Evolutionary conservation across 2,888 invertebrate genomes (phyloP), one percentile per base, ranked within the genome.

Genomic region (Ormyrus pomaceus): DNA sequence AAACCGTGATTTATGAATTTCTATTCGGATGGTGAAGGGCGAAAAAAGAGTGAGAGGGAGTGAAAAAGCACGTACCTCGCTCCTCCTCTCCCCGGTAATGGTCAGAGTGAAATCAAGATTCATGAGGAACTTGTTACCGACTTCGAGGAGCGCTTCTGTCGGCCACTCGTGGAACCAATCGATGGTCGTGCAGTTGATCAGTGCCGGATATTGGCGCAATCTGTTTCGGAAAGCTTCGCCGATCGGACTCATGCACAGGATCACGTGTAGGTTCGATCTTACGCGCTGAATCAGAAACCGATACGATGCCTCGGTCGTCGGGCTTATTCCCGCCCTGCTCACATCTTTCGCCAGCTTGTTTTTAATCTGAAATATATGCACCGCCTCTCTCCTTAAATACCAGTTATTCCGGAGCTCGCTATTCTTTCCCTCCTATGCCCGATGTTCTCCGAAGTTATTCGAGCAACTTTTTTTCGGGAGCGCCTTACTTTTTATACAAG

Each of bases 161-260:
- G 97, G 97, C 97, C 97, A 98, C 86, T 96, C 95, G 87, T 94
- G 93, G 91, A 97, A 96, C 97, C 97, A 97, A 91, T 97, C 96
- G 45, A 97, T 96, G 0, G 97, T 96, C 0, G 96, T 96, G 83
- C 95, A 95, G 91, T 96, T 97, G 62, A 97, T 95, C 77, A 98
- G 91, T 0, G 96, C 95, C 0, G 98, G 97, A 91, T 96, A 98
- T 90, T 96, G 96, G 9, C 97, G 94, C 85, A 97, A 93, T 77
- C 96, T 94, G 86, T 95, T 95, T 87, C 96, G 94, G 91, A 97
- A 97, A 13, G 94, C 93, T 80, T 96, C 96, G 0, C 97, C 97
- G 78, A 97, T 96, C 0, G 97, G 97, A 86, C 96, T 97, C 94
- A 98, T 95, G 87, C 96, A 96, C 48, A 98, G 91, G 66, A 96